Evolutionary conservation across 2,113 vertebrate species (phyloP).

Genomic region (Silurus meridionalis): DNA sequence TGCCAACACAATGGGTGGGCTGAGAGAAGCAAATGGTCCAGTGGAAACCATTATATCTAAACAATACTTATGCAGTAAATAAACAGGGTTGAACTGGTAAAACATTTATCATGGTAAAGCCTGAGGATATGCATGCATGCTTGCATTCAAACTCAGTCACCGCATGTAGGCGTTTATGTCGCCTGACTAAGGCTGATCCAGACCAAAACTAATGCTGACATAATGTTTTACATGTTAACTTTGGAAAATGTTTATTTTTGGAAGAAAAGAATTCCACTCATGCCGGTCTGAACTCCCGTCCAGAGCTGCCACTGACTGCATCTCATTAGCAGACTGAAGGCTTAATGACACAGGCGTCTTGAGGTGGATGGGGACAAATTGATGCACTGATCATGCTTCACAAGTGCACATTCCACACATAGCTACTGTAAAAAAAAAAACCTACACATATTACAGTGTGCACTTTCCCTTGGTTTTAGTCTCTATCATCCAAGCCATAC

Average conservation of each 20-base stretch:
- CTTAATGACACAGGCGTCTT: not conserved
- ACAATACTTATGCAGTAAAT: slow-evolving; percentile 65
- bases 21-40: slow-evolving; percentile 65
- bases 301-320: not conserved
- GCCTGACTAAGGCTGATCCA: slow-evolving; percentile 27
- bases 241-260: slow-evolving; percentile 12
- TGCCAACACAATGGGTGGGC: slow-evolving; percentile 78
- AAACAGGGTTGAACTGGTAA: slow-evolving; percentile 61
- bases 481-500: slow-evolving; percentile 56
- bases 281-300: not conserved
- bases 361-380: slow-evolving; percentile 55
- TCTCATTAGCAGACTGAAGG: not conserved
- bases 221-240: slow-evolving; percentile 21
- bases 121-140: slow-evolving; percentile 30
- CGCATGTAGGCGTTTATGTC: not conserved
- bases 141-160: slow-evolving; percentile 32
- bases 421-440: slow-evolving; percentile 38
- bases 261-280: not conserved
- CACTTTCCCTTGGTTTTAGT: slow-evolving; percentile 50
- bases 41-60: slow-evolving; percentile 66
- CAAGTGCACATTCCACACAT: slow-evolving; percentile 72
- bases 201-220: slow-evolving; percentile 11
- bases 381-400: slow-evolving; percentile 65
- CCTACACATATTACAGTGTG: slow-evolving; percentile 64
- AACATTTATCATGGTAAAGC: slow-evolving; percentile 40